phyloP scores from a whole-genome alignment of 2,888 invertebrate species.

The Cancer borealis region DNA sequence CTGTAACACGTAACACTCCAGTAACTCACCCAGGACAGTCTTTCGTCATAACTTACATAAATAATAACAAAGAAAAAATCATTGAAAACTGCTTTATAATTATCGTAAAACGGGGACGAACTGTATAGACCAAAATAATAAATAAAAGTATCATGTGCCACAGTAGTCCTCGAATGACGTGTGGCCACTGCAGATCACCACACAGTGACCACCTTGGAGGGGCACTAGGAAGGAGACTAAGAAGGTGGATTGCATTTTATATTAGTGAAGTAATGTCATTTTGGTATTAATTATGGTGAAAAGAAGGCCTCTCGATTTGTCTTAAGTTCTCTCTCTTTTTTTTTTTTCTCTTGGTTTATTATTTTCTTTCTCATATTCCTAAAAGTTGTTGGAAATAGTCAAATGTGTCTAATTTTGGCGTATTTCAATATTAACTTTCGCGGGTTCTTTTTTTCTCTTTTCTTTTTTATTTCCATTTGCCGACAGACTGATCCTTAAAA shows the following conservation, averaged over 20 bases:
- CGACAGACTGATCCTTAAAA: neutral
- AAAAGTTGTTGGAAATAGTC: neutral
- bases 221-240: neutral
- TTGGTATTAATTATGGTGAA: constrained; percentile 43
- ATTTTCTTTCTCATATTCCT: neutral
- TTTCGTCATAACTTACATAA: neutral
- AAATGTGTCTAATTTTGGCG: neutral
- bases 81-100: neutral
- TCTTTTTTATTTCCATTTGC: neutral
- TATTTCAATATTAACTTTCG: neutral
- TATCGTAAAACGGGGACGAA: neutral
- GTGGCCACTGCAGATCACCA: neutral
- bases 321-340: no score
- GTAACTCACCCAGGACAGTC: no score
- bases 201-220: neutral
- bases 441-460: neutral
- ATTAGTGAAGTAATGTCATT: constrained; percentile 26
- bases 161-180: neutral
- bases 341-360: neutral
- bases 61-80: neutral
- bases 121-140: neutral
- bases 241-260: neutral
- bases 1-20: no score
- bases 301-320: constrained; percentile 47
- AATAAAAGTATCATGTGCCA: neutral